phyloP scores from a whole-genome alignment of 2,113 vertebrate species.

The Thermophis baileyi region DNA sequence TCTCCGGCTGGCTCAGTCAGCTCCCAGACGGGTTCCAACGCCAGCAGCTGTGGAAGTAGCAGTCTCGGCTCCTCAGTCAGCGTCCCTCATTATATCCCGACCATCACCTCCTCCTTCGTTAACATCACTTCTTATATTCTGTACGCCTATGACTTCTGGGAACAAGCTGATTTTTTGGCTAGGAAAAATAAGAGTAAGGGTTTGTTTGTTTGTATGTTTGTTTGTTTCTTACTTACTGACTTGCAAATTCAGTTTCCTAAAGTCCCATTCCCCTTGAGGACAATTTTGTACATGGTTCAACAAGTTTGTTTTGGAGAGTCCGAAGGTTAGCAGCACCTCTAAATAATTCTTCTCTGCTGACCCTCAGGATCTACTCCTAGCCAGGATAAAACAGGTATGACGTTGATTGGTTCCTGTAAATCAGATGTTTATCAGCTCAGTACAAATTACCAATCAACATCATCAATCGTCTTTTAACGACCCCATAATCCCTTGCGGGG shows the following conservation, averaged over 20 bases:
- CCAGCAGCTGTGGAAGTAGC: conserved; percentile 52
- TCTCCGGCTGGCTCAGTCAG: conserved; percentile 75
- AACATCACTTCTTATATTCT: conserved; percentile 87
- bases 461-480: too few species aligned
- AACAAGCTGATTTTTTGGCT: conserved; percentile 81
- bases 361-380: not conserved
- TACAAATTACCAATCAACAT: not conserved
- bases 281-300: not conserved
- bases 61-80: conserved; percentile 57
- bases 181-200: conserved; percentile 80
- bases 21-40: conserved; percentile 67
- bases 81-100: conserved; percentile 78
- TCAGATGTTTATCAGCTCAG: not conserved
- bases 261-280: not conserved
- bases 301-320: not conserved
- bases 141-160: conserved; percentile 86
- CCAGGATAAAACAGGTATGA: not conserved
- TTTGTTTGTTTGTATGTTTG: conserved; percentile 1
- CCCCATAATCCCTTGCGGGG: too few species aligned
- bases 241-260: not conserved
- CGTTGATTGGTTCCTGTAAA: not conserved
- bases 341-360: not conserved
- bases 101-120: conserved; percentile 82
- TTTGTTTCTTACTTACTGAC: not conserved
- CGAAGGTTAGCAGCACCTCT: too few species aligned